These are phyloP conservation scores for Drosophila repletoides DNA, from an alignment of 1,140 invertebrate species.

Conservation along the genomic window DNA sequence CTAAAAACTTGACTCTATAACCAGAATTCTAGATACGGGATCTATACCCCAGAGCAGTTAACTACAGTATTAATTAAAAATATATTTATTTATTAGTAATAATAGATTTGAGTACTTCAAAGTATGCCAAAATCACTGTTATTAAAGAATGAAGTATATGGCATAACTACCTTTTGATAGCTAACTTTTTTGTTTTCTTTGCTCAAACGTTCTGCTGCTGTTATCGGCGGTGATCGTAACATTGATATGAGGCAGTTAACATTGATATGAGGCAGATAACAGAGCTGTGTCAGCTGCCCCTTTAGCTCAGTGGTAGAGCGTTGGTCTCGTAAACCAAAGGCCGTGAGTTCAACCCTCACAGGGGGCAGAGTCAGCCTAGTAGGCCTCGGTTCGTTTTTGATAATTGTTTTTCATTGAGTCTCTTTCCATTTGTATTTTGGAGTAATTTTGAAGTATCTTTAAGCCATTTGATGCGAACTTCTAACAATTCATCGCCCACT, in stretches of 20 bases:
- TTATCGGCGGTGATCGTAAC: constrained; percentile 29
- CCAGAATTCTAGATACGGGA: too few relatives aligned
- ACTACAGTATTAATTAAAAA: not conserved
- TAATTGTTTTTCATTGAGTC: constrained; percentile 15
- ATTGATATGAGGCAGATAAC: constrained; percentile 5
- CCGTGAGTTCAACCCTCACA: constrained; percentile 94
- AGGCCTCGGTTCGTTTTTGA: too few relatives aligned
- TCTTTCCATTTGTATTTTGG: constrained; percentile 1
- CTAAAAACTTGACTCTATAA: too few relatives aligned
- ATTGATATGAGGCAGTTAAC: constrained; percentile 7
- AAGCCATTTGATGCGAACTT: constrained; percentile 8
- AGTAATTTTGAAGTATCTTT: constrained; percentile 4
- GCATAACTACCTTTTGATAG: not conserved
- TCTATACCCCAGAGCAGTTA: too few relatives aligned
- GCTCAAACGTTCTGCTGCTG: not conserved
- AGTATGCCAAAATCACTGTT: too few relatives aligned
- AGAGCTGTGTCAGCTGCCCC: constrained; percentile 51
- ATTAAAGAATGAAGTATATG: too few relatives aligned
- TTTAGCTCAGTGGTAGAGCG: constrained; percentile 96
- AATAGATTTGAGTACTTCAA: too few relatives aligned
- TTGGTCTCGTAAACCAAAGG: constrained; percentile 96
- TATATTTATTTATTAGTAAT: not conserved
- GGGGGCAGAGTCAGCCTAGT: constrained; percentile 63
- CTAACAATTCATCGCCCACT: constrained; percentile 19
- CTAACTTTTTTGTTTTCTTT: not conserved